phyloP scores from a whole-genome alignment of 37 sponge, comb jelly and placozoan genomes.

The Aplysina aerophoba region DNA sequence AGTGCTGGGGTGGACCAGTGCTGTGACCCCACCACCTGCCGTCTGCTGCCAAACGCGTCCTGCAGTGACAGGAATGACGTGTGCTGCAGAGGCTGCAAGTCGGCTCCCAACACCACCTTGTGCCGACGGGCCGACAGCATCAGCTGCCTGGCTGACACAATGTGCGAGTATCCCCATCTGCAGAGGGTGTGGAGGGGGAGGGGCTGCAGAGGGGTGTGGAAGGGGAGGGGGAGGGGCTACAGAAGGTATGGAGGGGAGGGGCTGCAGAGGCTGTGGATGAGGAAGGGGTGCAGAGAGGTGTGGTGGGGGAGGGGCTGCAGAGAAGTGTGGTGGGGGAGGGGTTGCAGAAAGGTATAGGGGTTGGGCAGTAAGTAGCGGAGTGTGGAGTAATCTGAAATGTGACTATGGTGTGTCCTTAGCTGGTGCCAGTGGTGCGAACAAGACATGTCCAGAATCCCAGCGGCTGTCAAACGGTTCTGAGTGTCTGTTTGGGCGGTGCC shows the following conservation, averaged over 20 bases:
- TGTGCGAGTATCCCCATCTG: background rate
- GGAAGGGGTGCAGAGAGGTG: no score
- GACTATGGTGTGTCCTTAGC: background rate
- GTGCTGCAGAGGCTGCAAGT: constrained; percentile 47
- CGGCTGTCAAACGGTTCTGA: no score
- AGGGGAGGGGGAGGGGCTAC: no score
- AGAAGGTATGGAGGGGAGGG: no score
- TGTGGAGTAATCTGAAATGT: background rate
- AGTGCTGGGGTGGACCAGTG: constrained; percentile 35
- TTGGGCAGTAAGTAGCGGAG: no score
- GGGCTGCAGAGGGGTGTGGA: no score
- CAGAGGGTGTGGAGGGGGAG: no score
- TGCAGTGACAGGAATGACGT: constrained; percentile 61
- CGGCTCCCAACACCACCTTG: background rate
- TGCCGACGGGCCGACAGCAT: background rate
- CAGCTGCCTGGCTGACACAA: background rate
- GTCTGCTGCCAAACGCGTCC: background rate
- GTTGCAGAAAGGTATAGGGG: no score
- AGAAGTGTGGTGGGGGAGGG: no score
- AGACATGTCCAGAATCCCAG: background rate
- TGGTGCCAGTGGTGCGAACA: background rate
- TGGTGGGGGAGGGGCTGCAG: no score
- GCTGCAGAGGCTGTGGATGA: no score
- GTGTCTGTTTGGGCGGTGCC: no score
- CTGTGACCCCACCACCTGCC: constrained; percentile 39